Evolutionary conservation across 2,113 vertebrate genomes (phyloP).

Genomic region (Gadus chalcogrammus): DNA sequence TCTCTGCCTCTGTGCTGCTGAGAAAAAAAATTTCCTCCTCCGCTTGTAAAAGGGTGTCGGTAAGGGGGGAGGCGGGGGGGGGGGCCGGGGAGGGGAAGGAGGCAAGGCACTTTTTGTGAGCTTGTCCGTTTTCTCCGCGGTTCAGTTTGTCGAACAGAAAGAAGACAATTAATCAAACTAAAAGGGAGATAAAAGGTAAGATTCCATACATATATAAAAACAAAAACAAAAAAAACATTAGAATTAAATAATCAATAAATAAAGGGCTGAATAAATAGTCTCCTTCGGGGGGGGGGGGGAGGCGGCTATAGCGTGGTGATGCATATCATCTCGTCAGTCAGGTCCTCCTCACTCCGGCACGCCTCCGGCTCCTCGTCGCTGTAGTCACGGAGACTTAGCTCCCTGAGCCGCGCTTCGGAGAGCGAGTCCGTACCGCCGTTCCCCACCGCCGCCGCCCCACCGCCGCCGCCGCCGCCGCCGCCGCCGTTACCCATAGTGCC

Average conservation of each 20-base stretch:
- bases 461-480: background rate
- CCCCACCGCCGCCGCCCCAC: slow-evolving; percentile 49
- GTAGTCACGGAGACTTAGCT: slow-evolving; percentile 84
- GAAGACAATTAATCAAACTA: background rate
- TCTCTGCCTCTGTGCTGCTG: background rate
- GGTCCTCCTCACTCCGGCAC: slow-evolving; percentile 85
- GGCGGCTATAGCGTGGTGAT: slow-evolving; percentile 91
- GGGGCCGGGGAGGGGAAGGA: no score
- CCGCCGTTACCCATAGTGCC: slow-evolving; percentile 67
- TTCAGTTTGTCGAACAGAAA: background rate
- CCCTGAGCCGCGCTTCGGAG: slow-evolving; percentile 66
- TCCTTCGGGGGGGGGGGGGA: background rate
- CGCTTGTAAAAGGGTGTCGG: background rate
- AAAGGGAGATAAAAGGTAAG: slow-evolving; percentile 3
- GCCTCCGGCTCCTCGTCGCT: slow-evolving; percentile 88
- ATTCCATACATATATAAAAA: background rate
- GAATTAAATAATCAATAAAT: background rate
- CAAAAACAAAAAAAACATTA: background rate
- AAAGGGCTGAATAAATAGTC: background rate
- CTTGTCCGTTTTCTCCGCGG: slow-evolving; percentile 15
- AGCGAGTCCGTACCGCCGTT: slow-evolving; percentile 63
- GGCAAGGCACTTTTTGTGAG: slow-evolving; percentile 67
- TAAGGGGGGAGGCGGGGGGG: background rate
- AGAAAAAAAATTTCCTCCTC: background rate
- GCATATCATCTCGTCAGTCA: slow-evolving; percentile 96